phyloP scores from a whole-genome alignment of 2,113 vertebrate genomes.

The Elgaria multicarinata region DNA sequence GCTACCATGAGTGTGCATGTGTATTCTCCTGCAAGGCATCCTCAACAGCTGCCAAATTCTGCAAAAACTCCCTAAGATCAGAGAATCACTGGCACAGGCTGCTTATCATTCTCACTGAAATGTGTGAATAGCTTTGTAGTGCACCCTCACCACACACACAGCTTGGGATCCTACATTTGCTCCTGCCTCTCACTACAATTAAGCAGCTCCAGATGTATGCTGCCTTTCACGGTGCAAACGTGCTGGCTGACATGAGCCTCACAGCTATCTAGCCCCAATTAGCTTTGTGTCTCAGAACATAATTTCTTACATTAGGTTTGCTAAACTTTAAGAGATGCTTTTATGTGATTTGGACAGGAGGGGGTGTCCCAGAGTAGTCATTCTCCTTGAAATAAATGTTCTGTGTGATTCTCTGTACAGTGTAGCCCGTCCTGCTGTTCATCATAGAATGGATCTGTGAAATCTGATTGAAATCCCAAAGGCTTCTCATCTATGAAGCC shows the following conservation, averaged over 20 bases:
- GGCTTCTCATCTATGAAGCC: constrained; percentile 6
- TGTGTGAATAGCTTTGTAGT: neutral
- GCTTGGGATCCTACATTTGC: neutral
- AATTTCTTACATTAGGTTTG: neutral
- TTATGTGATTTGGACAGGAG: constrained; percentile 17
- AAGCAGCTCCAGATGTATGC: neutral
- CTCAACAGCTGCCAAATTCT: neutral
- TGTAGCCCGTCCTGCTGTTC: neutral
- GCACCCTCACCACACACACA: neutral
- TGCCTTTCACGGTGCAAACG: neutral
- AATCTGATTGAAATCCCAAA: constrained; percentile 18
- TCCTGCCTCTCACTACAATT: neutral
- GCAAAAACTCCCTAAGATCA: neutral
- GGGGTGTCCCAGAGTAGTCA: constrained; percentile 25
- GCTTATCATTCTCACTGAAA: neutral
- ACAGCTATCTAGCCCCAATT: neutral
- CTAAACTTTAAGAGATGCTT: neutral
- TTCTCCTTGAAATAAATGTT: neutral
- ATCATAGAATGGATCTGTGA: neutral
- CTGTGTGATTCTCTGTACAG: neutral
- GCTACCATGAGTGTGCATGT: neutral
- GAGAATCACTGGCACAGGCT: neutral
- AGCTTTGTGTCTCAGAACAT: neutral
- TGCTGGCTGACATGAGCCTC: neutral
- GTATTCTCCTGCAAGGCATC: neutral